Evolutionary conservation across 2,797 vertebrate genomes (phyloP), one percentile per base, ranked within the genome.

Genomic region (Lithobates sylvaticus): DNA sequence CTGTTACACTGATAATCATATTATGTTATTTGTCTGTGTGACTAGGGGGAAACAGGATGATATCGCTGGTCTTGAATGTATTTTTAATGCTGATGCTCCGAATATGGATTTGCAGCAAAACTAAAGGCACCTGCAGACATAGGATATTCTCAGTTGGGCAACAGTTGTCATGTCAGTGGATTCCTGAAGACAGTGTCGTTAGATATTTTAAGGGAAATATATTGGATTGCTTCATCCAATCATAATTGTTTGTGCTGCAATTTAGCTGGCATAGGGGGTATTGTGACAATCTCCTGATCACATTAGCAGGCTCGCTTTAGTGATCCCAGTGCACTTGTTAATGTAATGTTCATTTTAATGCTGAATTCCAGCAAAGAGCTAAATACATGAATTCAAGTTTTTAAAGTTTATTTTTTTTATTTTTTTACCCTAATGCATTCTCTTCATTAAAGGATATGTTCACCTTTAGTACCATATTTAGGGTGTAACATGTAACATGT

Each of bases 1-100:
- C 61, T 50, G 50, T 85, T 71, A 71, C 36, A 78, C 42, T 76
- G 81, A 76, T 75, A 64, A 75, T 73, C 71, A 83, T 74, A 75
- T 75, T 75, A 83, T 83, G 64, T 67, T 21, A 61, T 65, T 83
- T 75, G 58, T 67, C 58, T 75, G 12, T 83, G 71, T 83, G 81
- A 65, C 54, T 47, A 47, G 39, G 58, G 71, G 42, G 36, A 50
- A 83, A 50, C 81, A 67, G 81, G 29, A 26, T 83, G 58, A 81
- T 81, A 73, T 73, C 36, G n/a, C 50, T 8, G 1, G 1, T 73
- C 12, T 61, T 72, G 29, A 12, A 50, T 81, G 68, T 36, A n/a
- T 10, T 39, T n/a, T 71, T 39, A 67, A 10, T 29, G n/a, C n/a
- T 26, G n/a, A 29, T 67, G n/a, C 65, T 67, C n/a, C 27, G 9